phyloP scores from a whole-genome alignment of 2,888 invertebrate species.

The Phyllotreta cruciferae region DNA sequence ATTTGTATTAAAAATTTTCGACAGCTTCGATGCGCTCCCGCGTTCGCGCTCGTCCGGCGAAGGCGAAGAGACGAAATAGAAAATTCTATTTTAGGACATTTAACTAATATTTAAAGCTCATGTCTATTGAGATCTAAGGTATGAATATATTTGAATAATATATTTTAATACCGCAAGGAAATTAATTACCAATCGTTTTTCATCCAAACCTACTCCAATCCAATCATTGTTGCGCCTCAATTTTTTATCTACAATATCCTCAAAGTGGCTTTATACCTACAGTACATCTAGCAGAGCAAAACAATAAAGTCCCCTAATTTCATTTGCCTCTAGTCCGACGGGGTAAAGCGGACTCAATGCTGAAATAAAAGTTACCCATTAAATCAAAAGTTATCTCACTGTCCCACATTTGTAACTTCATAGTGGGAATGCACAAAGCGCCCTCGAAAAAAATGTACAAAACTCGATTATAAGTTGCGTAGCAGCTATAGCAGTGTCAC shows the following conservation, averaged over 20 bases:
- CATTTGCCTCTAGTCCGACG: constrained; percentile 20
- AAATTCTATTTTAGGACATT: constrained; percentile 28
- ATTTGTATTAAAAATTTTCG: constrained; percentile 29
- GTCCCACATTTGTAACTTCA: constrained; percentile 26
- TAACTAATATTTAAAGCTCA: constrained; percentile 26
- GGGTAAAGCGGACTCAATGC: constrained; percentile 25
- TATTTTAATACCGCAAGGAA: constrained; percentile 3
- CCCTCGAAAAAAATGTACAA: constrained; percentile 20
- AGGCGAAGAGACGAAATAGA: constrained; percentile 14
- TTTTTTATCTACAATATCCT: no score
- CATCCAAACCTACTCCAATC: no score
- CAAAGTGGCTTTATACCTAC: background rate
- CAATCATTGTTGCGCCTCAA: no score
- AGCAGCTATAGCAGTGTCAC: constrained; percentile 18
- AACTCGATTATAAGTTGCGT: constrained; percentile 31
- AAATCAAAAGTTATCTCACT: constrained; percentile 34
- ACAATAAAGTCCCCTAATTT: constrained; percentile 27
- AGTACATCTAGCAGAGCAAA: constrained; percentile 13
- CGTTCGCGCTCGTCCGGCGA: constrained; percentile 12
- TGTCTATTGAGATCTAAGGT: constrained; percentile 24
- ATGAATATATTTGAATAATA: constrained; percentile 15
- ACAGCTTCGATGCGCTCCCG: constrained; percentile 2
- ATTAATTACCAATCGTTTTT: background rate
- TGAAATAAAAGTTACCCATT: constrained; percentile 33
- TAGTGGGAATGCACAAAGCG: constrained; percentile 27